phyloP scores from a whole-genome alignment of 2,888 invertebrate species.

The Oligia strigilis region DNA sequence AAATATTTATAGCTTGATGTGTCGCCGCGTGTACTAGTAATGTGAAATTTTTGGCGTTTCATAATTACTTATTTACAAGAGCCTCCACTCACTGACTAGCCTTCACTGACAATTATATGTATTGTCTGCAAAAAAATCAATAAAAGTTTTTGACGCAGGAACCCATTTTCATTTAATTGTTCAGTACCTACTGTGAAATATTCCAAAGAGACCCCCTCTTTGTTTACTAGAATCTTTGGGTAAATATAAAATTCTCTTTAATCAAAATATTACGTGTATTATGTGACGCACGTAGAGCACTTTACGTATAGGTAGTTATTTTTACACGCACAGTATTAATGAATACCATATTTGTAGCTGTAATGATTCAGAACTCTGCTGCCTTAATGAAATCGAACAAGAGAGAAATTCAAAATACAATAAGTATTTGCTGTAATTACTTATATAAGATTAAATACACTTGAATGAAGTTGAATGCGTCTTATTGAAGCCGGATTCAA shows the following conservation, averaged over 20 bases:
- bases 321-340: background rate
- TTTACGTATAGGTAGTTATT: background rate
- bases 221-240: constrained; percentile 6
- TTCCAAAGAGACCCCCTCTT: background rate
- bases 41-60: background rate
- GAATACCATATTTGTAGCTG: constrained; percentile 3
- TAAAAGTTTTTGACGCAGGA: constrained; percentile 16
- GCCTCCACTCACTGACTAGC: background rate
- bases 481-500: constrained; percentile 26
- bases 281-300: background rate
- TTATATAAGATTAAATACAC: constrained; percentile 14
- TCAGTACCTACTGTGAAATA: background rate
- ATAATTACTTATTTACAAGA: constrained; percentile 5
- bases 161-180: background rate
- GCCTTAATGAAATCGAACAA: constrained; percentile 6
- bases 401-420: constrained; percentile 12
- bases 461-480: constrained; percentile 20
- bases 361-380: constrained; percentile 1
- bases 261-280: constrained; percentile 1
- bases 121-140: background rate
- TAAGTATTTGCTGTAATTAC: constrained; percentile 17
- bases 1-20: no score
- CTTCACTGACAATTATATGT: constrained; percentile 1
- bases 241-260: background rate
- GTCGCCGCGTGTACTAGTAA: background rate